Base-by-base conservation (phyloP, 1,140 invertebrate species). In the Calycopis cecrops region DNA sequence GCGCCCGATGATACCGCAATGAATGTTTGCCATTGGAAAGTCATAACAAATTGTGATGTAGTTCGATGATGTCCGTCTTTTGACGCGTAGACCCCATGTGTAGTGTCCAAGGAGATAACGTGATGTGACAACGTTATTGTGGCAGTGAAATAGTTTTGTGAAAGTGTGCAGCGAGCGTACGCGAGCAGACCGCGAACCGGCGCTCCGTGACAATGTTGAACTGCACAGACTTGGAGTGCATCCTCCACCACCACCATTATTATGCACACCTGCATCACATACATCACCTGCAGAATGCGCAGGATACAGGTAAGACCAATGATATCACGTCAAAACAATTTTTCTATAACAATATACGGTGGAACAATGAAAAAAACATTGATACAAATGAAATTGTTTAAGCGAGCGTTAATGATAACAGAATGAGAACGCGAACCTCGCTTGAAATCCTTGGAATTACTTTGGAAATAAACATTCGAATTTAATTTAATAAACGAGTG, bases 211-310 rank as follows among this genome's bases (percentile, higher is more conserved):
- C 65, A 71, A 94, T 94, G 92, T 88, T 94, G 79, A 94, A 94
- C 82, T 94, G 92, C 81, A 93, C 92, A 35, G 92, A 93, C 88
- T 88, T 93, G 78, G 92, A 92, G 88, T 94, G 92, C 88, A 92
- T 93, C 74, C 84, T 93, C 73, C 92, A 93, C 86, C 92, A 93
- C 78, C 92, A 93, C 72, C 92, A 93, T 69, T 92, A 93, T 72
- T 92, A 93, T 75, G 91, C 91, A 35, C 91, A 93, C 84, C 84
- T 92, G 48, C 91, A 92, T 77, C 92, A 93, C 76, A 87, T 92
- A 48, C 90, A 92, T 76, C 91, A 90, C 73, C 73, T 90, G 66
- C 88, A 88, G 71, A 88, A 88, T 74, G 89, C 88, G 44, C 88
- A 90, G 67, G 88, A 90, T 57, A 76, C 89, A 84, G 89, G 89